Conservation (phyloP, 1,140 invertebrate genomes). For the Leptopilina boulardi region DNA sequence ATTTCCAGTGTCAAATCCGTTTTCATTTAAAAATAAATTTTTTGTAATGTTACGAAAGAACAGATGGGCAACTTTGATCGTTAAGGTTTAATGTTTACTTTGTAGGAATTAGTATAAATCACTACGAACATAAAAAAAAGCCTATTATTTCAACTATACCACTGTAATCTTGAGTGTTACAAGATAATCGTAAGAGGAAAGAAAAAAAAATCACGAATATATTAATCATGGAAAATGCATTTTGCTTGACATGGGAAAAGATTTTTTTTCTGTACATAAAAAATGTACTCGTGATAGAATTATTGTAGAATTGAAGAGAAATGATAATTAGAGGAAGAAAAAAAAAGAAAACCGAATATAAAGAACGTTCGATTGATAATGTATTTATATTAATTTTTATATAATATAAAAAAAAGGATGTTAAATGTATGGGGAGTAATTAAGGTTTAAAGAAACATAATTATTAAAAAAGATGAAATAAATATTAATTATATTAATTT, state of each 20-base stretch:
- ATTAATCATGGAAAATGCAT: slow-evolving; percentile 43
- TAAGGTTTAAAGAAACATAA: not conserved
- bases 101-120: slow-evolving; percentile 55
- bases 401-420: slow-evolving; percentile 2
- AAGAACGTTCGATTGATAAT: not conserved
- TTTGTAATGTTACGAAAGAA: not conserved
- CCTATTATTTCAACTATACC: slow-evolving; percentile 54
- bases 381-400: slow-evolving; percentile 12
- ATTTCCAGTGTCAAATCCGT: too few species aligned
- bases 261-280: slow-evolving; percentile 23
- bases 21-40: not conserved
- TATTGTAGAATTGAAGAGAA: not conserved
- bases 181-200: slow-evolving; percentile 52
- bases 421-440: not conserved
- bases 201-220: slow-evolving; percentile 37
- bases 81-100: slow-evolving; percentile 54
- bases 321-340: not conserved
- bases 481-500: not conserved
- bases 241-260: not conserved
- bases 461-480: not conserved
- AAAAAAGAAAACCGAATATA: too few species aligned
- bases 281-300: slow-evolving; percentile 25
- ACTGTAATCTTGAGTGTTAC: slow-evolving; percentile 58
- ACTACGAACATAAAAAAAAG: slow-evolving; percentile 51
- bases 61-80: slow-evolving; percentile 43